These are phyloP conservation scores for Natator depressus DNA, from an alignment of 2,113 vertebrate species.

Conservation along the genomic window DNA sequence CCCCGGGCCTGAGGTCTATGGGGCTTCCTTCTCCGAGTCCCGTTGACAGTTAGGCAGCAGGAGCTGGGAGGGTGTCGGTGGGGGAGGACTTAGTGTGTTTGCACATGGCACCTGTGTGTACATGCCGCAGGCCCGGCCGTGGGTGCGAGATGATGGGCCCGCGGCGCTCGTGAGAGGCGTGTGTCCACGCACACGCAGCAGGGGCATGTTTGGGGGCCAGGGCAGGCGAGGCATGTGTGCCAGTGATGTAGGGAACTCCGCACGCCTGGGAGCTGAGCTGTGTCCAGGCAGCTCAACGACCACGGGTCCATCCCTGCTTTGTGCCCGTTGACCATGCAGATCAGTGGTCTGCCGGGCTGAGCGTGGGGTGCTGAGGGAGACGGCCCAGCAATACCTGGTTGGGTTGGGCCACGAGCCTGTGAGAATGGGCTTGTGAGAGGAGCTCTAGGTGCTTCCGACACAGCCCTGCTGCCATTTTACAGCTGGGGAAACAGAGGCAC, in stretches of 20 bases:
- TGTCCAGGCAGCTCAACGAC: background rate
- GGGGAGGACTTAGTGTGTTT: fast-evolving
- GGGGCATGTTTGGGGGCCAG: fast-evolving
- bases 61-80: background rate
- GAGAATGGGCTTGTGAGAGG: background rate
- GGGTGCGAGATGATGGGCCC: background rate
- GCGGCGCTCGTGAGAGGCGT: background rate
- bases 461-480: background rate
- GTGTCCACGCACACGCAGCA: fast-evolving
- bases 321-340: background rate
- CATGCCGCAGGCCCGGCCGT: fast-evolving
- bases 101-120: fast-evolving
- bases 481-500: background rate
- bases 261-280: no score
- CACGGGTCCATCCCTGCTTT: background rate
- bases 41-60: background rate
- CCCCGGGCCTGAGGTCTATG: background rate
- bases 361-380: background rate
- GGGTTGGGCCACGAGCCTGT: background rate
- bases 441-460: background rate
- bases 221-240: fast-evolving
- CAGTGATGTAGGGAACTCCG: fast-evolving
- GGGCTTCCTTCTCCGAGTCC: background rate
- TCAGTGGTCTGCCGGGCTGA: background rate
- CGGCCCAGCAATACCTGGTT: constrained; percentile 1